Evolutionary conservation across 2,797 vertebrate genomes (phyloP).

Genomic region (Bryconaethiops microstoma): DNA sequence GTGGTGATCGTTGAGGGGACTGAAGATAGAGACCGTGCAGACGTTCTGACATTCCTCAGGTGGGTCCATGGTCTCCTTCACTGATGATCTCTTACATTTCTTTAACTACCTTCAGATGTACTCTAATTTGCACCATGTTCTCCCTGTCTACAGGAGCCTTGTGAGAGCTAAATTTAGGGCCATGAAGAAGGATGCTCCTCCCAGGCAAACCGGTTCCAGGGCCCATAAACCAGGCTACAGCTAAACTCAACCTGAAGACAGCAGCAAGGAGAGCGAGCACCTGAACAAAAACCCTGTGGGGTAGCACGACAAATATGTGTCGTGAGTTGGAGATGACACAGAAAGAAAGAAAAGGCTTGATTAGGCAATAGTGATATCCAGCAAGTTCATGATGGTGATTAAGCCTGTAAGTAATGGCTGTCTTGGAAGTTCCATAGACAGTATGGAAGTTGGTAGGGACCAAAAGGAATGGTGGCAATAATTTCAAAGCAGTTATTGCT

Average conservation of each 20-base stretch:
- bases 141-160: slow-evolving; percentile 59
- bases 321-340: slow-evolving; percentile 33
- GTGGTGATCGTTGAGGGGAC: slow-evolving; percentile 9
- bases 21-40: slow-evolving; percentile 17
- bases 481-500: neutral
- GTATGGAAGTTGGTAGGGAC: neutral
- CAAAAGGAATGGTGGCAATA: neutral
- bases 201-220: slow-evolving; percentile 38
- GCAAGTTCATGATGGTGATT: neutral
- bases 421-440: neutral
- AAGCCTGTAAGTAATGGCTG: neutral
- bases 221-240: slow-evolving; percentile 39
- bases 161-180: slow-evolving; percentile 47
- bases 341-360: neutral
- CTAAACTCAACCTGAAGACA: slow-evolving; percentile 43
- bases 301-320: slow-evolving; percentile 46
- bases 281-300: slow-evolving; percentile 70
- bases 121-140: slow-evolving; percentile 2
- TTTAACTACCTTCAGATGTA: neutral
- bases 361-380: neutral
- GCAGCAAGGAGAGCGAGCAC: slow-evolving; percentile 61
- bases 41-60: slow-evolving; percentile 49
- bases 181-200: slow-evolving; percentile 29
- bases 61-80: slow-evolving; percentile 32
- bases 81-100: neutral